Conservation (phyloP, 2,888 invertebrate species). For the Eupithecia pulchellata region DNA sequence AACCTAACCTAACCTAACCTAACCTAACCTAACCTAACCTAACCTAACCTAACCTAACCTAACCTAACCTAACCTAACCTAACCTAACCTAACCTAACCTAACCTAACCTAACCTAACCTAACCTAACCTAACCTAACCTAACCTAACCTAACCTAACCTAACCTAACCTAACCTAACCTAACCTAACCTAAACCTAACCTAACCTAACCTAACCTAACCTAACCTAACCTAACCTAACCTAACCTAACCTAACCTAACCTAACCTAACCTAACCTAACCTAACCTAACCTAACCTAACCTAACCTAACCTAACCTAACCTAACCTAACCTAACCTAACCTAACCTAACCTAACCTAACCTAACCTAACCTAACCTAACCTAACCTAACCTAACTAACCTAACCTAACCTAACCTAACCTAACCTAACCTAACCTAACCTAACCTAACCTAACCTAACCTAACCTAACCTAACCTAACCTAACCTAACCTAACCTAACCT, state of each 20-base stretch:
- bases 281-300: conserved; percentile 45
- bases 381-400: conserved; percentile 37
- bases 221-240: conserved; percentile 40
- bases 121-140: conserved; percentile 35
- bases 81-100: conserved; percentile 35
- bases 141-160: conserved; percentile 40
- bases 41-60: conserved; percentile 47
- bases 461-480: conserved; percentile 39
- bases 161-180: conserved; percentile 39
- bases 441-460: conserved; percentile 41
- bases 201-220: conserved; percentile 40
- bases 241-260: conserved; percentile 39
- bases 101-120: conserved; percentile 29
- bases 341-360: conserved; percentile 39
- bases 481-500: conserved; percentile 40
- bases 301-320: conserved; percentile 47
- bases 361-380: conserved; percentile 42
- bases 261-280: conserved; percentile 40
- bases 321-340: conserved; percentile 43
- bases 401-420: conserved; percentile 30
- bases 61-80: conserved; percentile 33
- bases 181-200: conserved; percentile 34
- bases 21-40: conserved; percentile 46
- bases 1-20: conserved; percentile 48
- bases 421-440: conserved; percentile 29